Percentiles rank a stretch among this genome's conserved stretches.
Conservation (phyloP, 1,140 invertebrate genomes). For the Sarcophaga peregrina region DNA sequence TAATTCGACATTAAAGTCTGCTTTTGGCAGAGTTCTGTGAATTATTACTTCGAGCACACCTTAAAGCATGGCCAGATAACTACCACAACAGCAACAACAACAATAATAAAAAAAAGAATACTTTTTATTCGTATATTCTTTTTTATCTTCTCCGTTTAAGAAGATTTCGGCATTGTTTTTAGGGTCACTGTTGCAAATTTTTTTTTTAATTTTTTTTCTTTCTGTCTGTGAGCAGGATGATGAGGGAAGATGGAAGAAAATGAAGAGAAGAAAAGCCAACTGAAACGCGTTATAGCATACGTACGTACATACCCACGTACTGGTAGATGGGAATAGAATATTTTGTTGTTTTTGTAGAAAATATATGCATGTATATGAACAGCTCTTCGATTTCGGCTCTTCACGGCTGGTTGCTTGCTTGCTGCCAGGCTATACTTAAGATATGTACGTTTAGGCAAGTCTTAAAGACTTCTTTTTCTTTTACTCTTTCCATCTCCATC, state of each 20-base stretch:
- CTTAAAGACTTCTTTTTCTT: background rate
- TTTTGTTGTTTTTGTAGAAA: background rate
- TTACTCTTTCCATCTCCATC: no score
- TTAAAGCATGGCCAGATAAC: constrained; percentile 32
- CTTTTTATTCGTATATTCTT: background rate
- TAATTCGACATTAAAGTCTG: background rate
- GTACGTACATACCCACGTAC: background rate
- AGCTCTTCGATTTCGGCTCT: no score
- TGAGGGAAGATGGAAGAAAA: background rate
- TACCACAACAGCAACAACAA: constrained; percentile 10
- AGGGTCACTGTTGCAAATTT: background rate
- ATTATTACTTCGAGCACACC: constrained; percentile 35
- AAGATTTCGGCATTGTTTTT: constrained; percentile 19
- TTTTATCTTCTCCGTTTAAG: background rate
- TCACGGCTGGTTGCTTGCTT: background rate
- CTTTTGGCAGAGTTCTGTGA: constrained; percentile 22
- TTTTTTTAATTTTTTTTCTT: no score
- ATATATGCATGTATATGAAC: constrained; percentile 19
- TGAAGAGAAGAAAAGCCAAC: background rate
- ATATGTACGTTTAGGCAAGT: constrained; percentile 9
- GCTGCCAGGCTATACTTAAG: constrained; percentile 30
- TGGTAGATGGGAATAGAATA: constrained; percentile 14
- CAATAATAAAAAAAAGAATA: background rate
- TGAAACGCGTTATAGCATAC: background rate
- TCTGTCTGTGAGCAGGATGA: no score